phyloP scores from a whole-genome alignment of 2,888 invertebrate genomes.

The Emmelina monodactyla region DNA sequence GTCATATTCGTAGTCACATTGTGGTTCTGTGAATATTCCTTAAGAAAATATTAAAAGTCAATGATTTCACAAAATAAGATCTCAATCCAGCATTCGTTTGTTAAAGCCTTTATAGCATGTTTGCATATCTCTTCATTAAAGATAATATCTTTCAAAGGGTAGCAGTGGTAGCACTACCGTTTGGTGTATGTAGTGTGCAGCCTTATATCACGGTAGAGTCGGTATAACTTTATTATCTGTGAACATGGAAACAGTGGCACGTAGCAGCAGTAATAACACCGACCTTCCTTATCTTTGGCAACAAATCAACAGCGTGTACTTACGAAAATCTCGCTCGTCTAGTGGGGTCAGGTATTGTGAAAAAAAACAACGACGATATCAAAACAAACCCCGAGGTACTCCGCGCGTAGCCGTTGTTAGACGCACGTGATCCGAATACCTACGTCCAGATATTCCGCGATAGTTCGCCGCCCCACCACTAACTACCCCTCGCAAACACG shows the following conservation, averaged over 20 bases:
- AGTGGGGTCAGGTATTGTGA: conserved; percentile 54
- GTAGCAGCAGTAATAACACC: not conserved
- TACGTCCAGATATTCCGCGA: not conserved
- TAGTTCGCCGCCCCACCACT: not conserved
- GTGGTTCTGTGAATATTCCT: too few relatives aligned
- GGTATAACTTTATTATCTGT: not conserved
- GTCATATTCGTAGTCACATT: too few relatives aligned
- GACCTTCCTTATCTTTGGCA: not conserved
- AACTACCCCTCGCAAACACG: not conserved
- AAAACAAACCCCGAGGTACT: conserved; percentile 58
- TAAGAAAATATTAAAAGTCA: too few relatives aligned
- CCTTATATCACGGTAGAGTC: too few relatives aligned
- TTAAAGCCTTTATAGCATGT: too few relatives aligned
- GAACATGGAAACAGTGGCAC: conserved; percentile 1
- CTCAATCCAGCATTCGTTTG: too few relatives aligned
- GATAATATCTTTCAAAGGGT: not conserved
- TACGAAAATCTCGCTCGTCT: conserved; percentile 42
- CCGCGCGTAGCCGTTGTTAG: conserved; percentile 51
- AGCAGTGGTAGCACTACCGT: too few relatives aligned
- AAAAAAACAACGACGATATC: conserved; percentile 52
- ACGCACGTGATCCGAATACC: conserved; percentile 46
- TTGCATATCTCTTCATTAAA: not conserved
- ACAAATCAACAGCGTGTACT: conserved; percentile 9
- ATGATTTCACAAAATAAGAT: too few relatives aligned
- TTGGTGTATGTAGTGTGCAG: not conserved